phyloP scores from a whole-genome alignment of 1,140 invertebrate species.

The Apolygus lucorum region DNA sequence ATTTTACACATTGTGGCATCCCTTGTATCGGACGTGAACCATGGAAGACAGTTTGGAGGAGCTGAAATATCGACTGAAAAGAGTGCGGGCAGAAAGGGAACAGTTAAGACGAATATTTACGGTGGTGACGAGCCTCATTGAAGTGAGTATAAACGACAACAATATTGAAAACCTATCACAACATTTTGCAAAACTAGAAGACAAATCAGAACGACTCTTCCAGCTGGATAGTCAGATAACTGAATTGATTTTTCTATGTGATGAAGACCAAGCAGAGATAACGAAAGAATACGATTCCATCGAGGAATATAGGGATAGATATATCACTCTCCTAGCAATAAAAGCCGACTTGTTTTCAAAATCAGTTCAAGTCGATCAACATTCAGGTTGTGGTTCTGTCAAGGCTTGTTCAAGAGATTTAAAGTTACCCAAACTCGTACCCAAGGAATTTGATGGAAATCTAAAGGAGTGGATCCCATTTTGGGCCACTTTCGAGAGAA shows the following conservation, averaged over 20 bases:
- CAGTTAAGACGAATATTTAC: neutral
- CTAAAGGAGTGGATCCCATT: slow-evolving; percentile 38
- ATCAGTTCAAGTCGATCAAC: neutral
- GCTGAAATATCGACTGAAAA: neutral
- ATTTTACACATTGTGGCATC: too few species aligned
- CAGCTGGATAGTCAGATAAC: neutral
- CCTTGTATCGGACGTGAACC: neutral
- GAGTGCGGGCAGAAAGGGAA: neutral
- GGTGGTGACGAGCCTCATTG: neutral
- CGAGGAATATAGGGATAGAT: slow-evolving; percentile 4
- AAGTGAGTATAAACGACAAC: too few species aligned
- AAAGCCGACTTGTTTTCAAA: neutral
- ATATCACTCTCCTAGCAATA: neutral
- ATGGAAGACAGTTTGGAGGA: neutral
- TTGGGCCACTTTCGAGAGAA: slow-evolving; percentile 38
- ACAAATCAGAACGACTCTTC: neutral
- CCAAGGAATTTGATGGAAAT: slow-evolving; percentile 34
- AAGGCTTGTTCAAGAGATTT: neutral
- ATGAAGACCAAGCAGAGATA: neutral
- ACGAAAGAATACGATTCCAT: slow-evolving; percentile 3
- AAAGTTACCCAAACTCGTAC: slow-evolving; percentile 11
- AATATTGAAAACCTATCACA: neutral
- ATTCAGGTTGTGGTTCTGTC: neutral
- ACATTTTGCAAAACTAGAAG: neutral
- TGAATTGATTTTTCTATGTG: slow-evolving; percentile 9